Base-by-base conservation (phyloP, 2,797 vertebrate species). In the Phataginus tricuspis region DNA sequence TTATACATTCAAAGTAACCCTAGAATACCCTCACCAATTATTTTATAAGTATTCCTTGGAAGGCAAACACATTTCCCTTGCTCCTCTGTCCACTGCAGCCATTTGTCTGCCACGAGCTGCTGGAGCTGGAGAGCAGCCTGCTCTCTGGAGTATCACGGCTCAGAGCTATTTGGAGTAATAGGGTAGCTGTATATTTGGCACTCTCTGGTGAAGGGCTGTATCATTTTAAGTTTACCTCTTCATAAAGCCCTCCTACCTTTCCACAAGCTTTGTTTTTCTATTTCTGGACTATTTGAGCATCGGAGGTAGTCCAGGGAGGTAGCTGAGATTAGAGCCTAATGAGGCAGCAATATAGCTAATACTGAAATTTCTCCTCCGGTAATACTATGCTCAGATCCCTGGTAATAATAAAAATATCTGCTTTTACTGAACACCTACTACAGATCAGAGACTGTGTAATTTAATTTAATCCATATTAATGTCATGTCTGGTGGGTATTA, bases 1-100 rank as follows among this genome's bases (percentile, higher is more conserved):
- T 97, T 97, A 97, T 91, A 94, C 82, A 90, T 77, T 94, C 51
- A 86, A 9, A 53, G 92, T 93, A 97, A 96, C 95, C 94, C 88
- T 92, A 94, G 82, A 80, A 92, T 86, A 88, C 71, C 71, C 79
- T 93, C 37, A 63, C 85, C 92, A 96, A 96, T 96, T 96, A 96
- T 96, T 96, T 95, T 95, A 16, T 96, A 95, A 98, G 96, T 79
- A 91, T 91, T 79, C 93, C 71, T 80, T 90, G 88, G 74, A 93
- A 96, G 87, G 83, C 92, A 96, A 89, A 61, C 78, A 93, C 49
- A 63, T 86, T 78, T 88, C 42, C 66, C 34, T 39, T 66, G 19
- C 42, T 91, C 21, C 27, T 87, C 55, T 34, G 71, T 66, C 42
- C 27, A 18, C 4, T 10, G 68, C 57, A 88, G 42, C 72, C 59